Evolutionary conservation across 2,113 vertebrate species (phyloP).

Genomic region (Oncorhynchus nerka): DNA sequence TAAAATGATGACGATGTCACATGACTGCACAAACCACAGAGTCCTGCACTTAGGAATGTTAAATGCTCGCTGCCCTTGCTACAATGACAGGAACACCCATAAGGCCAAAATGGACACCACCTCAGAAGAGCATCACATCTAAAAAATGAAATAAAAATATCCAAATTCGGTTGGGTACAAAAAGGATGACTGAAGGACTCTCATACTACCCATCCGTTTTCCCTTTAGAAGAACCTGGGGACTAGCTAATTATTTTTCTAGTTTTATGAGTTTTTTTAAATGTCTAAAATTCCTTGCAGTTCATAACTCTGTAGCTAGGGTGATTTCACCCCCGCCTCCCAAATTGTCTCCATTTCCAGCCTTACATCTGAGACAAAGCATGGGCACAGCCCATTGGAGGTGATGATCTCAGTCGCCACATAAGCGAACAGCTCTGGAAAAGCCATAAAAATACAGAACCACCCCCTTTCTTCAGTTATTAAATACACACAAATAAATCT

Average conservation of each 20-base stretch:
- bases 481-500: constrained; percentile 15
- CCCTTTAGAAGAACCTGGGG: constrained; percentile 23
- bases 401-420: constrained; percentile 43
- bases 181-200: constrained; percentile 38
- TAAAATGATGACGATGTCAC: too few species aligned
- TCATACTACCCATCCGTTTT: background rate
- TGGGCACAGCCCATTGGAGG: constrained; percentile 24
- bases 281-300: constrained; percentile 46
- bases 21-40: too few species aligned
- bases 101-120: too few species aligned
- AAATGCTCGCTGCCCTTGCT: background rate
- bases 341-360: constrained; percentile 1
- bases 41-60: background rate
- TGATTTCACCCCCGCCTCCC: constrained; percentile 17
- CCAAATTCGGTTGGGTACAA: background rate
- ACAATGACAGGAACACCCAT: constrained; percentile 8
- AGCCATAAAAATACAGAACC: constrained; percentile 26
- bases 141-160: constrained; percentile 31
- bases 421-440: constrained; percentile 41
- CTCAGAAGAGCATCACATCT: constrained; percentile 18
- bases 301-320: constrained; percentile 37
- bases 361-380: constrained; percentile 33
- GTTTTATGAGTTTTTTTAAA: constrained; percentile 44
- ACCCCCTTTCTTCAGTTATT: constrained; percentile 23
- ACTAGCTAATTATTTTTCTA: constrained; percentile 47